Conservation (phyloP, 2,797 vertebrate genomes). For the Poeciliopsis turneri region DNA sequence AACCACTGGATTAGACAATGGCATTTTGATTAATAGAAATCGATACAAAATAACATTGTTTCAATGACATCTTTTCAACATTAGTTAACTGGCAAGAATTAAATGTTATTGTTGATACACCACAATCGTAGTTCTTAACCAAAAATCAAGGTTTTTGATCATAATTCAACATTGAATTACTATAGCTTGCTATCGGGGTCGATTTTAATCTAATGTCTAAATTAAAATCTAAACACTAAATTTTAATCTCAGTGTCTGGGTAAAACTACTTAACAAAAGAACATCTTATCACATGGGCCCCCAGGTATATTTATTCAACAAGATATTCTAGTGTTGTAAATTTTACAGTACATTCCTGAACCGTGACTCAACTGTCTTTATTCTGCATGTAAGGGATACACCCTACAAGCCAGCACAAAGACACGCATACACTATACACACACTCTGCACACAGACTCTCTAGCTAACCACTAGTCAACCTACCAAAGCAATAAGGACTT, state of each 20-base stretch:
- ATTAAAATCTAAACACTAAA: too few relatives aligned
- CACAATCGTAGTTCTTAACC: background rate
- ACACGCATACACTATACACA: too few relatives aligned
- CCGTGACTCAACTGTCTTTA: slow-evolving; percentile 32
- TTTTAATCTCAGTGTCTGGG: background rate
- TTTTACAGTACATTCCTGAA: slow-evolving; percentile 61
- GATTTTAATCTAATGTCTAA: too few relatives aligned
- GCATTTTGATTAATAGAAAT: too few relatives aligned
- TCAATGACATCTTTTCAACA: background rate
- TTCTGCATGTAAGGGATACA: background rate
- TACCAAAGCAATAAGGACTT: background rate
- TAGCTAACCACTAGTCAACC: background rate
- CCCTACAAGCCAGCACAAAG: slow-evolving; percentile 28
- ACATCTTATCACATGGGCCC: slow-evolving; percentile 31
- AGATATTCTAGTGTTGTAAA: slow-evolving; percentile 33
- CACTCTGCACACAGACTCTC: background rate
- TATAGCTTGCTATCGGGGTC: background rate
- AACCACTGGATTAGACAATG: too few relatives aligned
- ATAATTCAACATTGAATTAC: background rate
- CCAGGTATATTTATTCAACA: slow-evolving; percentile 50
- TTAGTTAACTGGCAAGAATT: background rate
- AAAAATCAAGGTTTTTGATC: background rate
- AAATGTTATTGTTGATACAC: background rate
- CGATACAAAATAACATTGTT: too few relatives aligned
- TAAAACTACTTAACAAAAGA: slow-evolving; percentile 6